Evolutionary conservation across 2,888 invertebrate species (phyloP), one percentile per base, ranked within the genome.

Genomic region (Vesta saturnalis): DNA sequence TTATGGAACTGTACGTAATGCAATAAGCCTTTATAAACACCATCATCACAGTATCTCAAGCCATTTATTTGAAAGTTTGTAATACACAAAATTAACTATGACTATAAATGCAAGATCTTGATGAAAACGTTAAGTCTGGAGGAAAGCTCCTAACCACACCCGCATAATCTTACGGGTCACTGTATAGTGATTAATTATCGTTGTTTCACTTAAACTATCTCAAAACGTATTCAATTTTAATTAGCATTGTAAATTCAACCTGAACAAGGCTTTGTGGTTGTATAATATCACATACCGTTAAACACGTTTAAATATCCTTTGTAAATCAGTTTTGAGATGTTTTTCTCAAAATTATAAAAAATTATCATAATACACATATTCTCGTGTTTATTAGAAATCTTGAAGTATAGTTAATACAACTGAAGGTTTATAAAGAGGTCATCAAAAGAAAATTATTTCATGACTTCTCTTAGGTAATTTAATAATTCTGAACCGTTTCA

Each of bases 171-270:
- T 60, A 59, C 60, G 54, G 57, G 65, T 67, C 68, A 67, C 70
- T 46, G 30, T 55, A 63, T 63, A 49, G 43, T 57, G 62, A 67
- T 68, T 71, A 71, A 72, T 72, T 71, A 70, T 67, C 54, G 56
- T 60, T 70, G 67, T 61, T 67, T 70, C 57, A 59, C 64, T 65
- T 30, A 63, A 63, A 64, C 62, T 59, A 65, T 64, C 64, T 47
- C 64, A 64, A 62, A 57, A 64, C 57, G 63, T 72, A 76, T 76
- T 72, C 74, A 74, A 74, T 74, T 74, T 76, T 74, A 74, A 74
- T 77, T 77, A 74, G 69, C 73, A 74, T 74, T 76, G 75, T 72
- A 76, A 73, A 76, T 77, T 74, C 69, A 62, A 67, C 68, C 71
- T 62, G 65, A 71, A 74, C 77, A 71, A 73, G 72, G 74, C 72